These are phyloP conservation scores for Styela clava DNA, from an alignment of 23 tunicate species.

Conservation along the genomic window DNA sequence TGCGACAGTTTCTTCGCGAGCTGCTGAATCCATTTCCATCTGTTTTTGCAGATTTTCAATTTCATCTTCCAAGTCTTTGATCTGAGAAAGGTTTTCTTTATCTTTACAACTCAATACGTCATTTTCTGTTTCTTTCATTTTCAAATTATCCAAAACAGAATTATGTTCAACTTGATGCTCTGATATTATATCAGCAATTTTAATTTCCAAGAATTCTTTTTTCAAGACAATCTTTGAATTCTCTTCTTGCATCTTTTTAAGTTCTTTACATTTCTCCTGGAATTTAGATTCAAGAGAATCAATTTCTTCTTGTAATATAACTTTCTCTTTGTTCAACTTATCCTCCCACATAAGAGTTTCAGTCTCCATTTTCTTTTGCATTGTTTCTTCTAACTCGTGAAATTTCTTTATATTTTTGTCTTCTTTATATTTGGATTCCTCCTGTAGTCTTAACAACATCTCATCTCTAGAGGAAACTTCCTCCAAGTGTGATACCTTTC, in stretches of 20 bases:
- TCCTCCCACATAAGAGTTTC: background rate
- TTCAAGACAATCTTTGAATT: background rate
- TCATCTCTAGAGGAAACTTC: background rate
- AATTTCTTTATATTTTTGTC: too few relatives aligned
- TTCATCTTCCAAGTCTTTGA: background rate
- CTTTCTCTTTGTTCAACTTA: background rate
- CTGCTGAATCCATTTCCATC: background rate
- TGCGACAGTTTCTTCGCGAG: background rate
- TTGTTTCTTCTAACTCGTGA: background rate
- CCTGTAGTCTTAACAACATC: background rate
- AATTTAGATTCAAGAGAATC: background rate
- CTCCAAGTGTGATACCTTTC: background rate
- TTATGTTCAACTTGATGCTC: background rate
- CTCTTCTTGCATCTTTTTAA: background rate
- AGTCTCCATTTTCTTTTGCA: background rate
- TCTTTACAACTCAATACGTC: background rate
- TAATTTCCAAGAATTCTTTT: background rate
- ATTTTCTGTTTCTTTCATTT: background rate
- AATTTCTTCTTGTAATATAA: background rate
- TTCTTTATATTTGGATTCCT: background rate
- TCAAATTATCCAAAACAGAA: background rate
- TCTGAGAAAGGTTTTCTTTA: background rate
- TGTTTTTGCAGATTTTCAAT: slow-evolving; percentile 4
- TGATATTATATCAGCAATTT: background rate
- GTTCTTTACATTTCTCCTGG: background rate